A percentile compares a stretch with the other conserved stretches of the same genome.
Conservation (phyloP, 2,797 vertebrate genomes). For the Eulemur rubriventer region DNA sequence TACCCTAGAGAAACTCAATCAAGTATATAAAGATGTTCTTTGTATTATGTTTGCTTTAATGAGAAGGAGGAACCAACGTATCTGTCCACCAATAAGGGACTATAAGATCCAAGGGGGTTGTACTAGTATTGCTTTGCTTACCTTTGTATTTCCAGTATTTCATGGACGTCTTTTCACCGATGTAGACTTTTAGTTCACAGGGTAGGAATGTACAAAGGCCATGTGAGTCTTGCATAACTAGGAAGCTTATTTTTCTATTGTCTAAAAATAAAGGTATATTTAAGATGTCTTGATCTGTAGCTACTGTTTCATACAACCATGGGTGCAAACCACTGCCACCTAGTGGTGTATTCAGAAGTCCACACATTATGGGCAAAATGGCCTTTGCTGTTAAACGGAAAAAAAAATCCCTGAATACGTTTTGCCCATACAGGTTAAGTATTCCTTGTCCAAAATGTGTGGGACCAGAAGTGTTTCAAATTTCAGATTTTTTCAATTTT, state of each 20-base stretch:
- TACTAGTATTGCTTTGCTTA: neutral
- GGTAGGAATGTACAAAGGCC: neutral
- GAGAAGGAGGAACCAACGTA: neutral
- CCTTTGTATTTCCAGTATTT: neutral
- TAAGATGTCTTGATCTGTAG: neutral
- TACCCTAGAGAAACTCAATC: neutral
- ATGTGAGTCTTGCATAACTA: neutral
- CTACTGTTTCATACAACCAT: neutral
- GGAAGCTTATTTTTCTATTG: neutral
- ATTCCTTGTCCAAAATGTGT: neutral
- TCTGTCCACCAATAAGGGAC: neutral
- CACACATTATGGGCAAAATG: neutral
- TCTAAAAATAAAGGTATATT: conserved; percentile 12
- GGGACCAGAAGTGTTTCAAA: neutral
- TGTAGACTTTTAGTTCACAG: neutral
- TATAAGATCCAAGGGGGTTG: neutral
- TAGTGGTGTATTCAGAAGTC: neutral
- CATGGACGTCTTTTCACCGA: neutral
- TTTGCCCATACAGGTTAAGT: neutral
- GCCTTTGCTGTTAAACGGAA: neutral
- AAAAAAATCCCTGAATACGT: neutral
- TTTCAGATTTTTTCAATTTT: neutral
- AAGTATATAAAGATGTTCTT: neutral
- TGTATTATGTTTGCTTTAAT: neutral
- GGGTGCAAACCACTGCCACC: conserved; percentile 24